A percentile compares a stretch with the other conserved stretches of the same genome.
phyloP scores from a whole-genome alignment of 2,797 vertebrate species.

The Tragelaphus oryx region DNA sequence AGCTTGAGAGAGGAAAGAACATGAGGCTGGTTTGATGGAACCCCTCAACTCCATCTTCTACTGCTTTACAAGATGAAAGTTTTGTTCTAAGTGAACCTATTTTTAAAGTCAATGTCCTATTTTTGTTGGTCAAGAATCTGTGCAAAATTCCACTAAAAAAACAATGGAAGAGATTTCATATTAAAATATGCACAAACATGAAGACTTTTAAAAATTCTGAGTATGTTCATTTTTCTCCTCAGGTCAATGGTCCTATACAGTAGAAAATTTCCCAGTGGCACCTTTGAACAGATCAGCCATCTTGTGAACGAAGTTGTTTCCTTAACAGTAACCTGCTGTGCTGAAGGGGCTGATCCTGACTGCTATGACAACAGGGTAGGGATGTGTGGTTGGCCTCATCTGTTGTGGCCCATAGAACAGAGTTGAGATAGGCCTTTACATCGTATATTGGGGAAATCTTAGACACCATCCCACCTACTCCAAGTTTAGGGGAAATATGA shows the following conservation, averaged over 20 bases:
- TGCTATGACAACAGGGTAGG: conserved; percentile 84
- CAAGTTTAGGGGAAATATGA: background rate
- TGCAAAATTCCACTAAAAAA: background rate
- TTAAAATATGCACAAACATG: background rate
- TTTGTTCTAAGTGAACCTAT: background rate
- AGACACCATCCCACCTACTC: background rate
- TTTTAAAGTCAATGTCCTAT: background rate
- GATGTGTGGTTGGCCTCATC: rapidly evolving
- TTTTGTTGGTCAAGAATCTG: background rate
- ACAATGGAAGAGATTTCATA: background rate
- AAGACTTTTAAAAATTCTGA: background rate
- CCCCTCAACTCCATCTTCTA: background rate
- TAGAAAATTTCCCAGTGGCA: conserved; percentile 83
- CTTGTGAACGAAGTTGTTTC: conserved; percentile 80
- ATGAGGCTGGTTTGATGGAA: background rate
- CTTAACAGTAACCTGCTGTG: conserved; percentile 82
- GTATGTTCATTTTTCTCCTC: background rate
- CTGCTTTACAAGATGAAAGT: background rate
- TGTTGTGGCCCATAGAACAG: rapidly evolving
- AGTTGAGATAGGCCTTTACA: background rate
- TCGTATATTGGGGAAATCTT: background rate
- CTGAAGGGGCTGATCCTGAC: conserved; percentile 63
- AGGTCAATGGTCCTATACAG: conserved; percentile 83
- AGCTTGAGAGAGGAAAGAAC: background rate
- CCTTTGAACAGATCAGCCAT: conserved; percentile 82